phyloP scores from a whole-genome alignment of 2,888 invertebrate species.

The Lycaena phlaeas region DNA sequence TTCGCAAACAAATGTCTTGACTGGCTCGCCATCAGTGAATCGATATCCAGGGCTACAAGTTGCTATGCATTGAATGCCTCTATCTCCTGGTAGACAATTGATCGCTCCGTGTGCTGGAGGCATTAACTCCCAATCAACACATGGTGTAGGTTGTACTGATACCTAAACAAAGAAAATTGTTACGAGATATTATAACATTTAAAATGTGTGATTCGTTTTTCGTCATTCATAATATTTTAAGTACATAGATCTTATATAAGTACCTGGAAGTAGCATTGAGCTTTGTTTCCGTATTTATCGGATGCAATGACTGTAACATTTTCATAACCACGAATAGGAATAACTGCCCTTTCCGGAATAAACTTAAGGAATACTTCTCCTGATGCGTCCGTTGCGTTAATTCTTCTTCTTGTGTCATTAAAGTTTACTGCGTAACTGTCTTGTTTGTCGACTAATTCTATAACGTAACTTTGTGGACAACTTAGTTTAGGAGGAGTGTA shows the following conservation, averaged over 20 bases:
- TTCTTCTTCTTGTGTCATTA: slow-evolving; percentile 88
- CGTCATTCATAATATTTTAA: too few species aligned
- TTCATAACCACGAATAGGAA: slow-evolving; percentile 89
- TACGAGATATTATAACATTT: slow-evolving; percentile 1
- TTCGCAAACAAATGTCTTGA: slow-evolving; percentile 90
- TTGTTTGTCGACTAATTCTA: slow-evolving; percentile 91
- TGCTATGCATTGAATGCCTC: slow-evolving; percentile 89
- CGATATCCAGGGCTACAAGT: slow-evolving; percentile 91
- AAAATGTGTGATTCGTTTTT: too few species aligned
- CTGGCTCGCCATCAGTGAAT: slow-evolving; percentile 91
- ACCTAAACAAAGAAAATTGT: slow-evolving; percentile 57
- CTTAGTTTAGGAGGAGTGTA: slow-evolving; percentile 91
- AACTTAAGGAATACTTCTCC: slow-evolving; percentile 89
- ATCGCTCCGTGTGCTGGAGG: slow-evolving; percentile 91
- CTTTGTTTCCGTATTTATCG: slow-evolving; percentile 90
- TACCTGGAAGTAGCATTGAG: slow-evolving; percentile 94
- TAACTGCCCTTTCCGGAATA: slow-evolving; percentile 86
- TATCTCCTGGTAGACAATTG: slow-evolving; percentile 87
- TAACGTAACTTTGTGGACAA: slow-evolving; percentile 95
- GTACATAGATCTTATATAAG: too few species aligned
- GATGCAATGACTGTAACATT: slow-evolving; percentile 93
- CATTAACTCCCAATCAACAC: slow-evolving; percentile 94
- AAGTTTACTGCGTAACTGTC: slow-evolving; percentile 93
- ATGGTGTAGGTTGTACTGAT: slow-evolving; percentile 93
- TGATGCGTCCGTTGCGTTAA: slow-evolving; percentile 90